Percentiles rank a stretch among this genome's conserved stretches.
These are phyloP conservation scores for Cromileptes altivelis DNA, from an alignment of 2,113 vertebrate genomes.

Conservation along the genomic window DNA sequence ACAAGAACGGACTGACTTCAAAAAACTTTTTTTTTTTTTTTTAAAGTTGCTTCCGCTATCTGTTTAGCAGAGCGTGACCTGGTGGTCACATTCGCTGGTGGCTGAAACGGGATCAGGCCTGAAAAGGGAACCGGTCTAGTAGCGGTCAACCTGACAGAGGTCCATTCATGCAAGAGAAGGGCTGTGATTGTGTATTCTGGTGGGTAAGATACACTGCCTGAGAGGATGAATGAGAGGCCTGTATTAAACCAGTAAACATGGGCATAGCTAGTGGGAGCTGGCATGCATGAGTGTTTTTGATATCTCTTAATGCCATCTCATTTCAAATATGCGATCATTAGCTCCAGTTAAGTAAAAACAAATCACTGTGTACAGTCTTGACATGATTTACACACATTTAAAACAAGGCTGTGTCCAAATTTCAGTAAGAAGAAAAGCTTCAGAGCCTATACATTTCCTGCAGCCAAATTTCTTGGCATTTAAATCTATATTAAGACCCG, in stretches of 20 bases:
- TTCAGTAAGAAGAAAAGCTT: not conserved
- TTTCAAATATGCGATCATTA: not conserved
- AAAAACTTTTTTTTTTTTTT: not conserved
- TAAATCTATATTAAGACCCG: not conserved
- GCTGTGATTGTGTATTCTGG: slow-evolving; percentile 71
- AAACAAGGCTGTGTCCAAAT: not conserved
- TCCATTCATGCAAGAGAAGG: slow-evolving; percentile 71
- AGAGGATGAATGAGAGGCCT: slow-evolving; percentile 68
- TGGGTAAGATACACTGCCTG: slow-evolving; percentile 39
- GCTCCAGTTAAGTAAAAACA: not conserved
- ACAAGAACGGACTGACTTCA: not conserved
- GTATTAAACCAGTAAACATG: slow-evolving; percentile 39
- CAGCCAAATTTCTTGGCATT: not conserved
- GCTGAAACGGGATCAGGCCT: slow-evolving; percentile 29
- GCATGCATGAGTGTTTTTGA: not conserved
- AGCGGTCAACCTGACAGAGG: slow-evolving; percentile 59
- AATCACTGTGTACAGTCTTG: not conserved
- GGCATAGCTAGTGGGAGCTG: not conserved
- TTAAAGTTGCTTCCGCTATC: not conserved
- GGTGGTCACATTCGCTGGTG: slow-evolving; percentile 6
- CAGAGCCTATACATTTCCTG: not conserved
- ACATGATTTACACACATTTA: not conserved
- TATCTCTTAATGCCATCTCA: not conserved
- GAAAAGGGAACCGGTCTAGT: slow-evolving; percentile 31
- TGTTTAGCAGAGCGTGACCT: not conserved